Evolutionary conservation across 1,140 invertebrate species (phyloP).

Genomic region (Chironomus tepperi): DNA sequence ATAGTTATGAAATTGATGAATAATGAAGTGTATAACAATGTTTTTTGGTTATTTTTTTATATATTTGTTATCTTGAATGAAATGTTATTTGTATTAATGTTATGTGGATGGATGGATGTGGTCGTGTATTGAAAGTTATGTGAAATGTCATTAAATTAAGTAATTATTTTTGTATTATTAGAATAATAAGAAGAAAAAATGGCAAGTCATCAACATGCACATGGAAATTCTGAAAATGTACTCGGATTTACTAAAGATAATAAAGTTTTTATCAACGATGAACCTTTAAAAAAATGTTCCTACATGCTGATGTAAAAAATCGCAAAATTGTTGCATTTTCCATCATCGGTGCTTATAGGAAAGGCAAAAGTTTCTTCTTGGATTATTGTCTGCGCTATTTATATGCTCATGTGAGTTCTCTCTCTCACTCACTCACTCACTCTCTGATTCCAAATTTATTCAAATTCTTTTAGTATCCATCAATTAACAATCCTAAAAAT

Average conservation of each 20-base stretch:
- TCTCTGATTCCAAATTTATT: too few species aligned
- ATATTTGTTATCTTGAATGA: too few species aligned
- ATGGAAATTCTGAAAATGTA: not conserved
- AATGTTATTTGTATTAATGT: too few species aligned
- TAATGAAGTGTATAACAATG: too few species aligned
- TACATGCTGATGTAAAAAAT: not conserved
- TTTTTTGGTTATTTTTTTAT: too few species aligned
- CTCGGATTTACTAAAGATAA: not conserved
- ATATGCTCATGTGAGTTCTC: not conserved
- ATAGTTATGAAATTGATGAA: too few species aligned
- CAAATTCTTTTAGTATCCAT: not conserved
- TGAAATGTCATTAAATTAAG: too few species aligned
- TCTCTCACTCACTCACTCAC: too few species aligned
- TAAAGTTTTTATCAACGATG: not conserved
- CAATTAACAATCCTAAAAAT: not conserved
- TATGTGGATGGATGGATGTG: too few species aligned
- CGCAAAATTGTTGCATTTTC: not conserved
- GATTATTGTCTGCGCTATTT: not conserved
- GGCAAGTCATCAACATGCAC: not conserved
- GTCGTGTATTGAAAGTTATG: too few species aligned
- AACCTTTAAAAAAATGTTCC: not conserved
- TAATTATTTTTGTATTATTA: too few species aligned
- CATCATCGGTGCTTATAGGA: not conserved
- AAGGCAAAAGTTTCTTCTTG: not conserved
- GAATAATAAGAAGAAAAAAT: too few species aligned